Conservation (phyloP, 2,113 vertebrate species). For the human region GRCh38 chr5:118597001-118597500, state of each 20-base stretch:
- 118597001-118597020: neutral
- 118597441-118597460: slow-evolving; percentile 27
- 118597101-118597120: neutral
- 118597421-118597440: slow-evolving; percentile 15
- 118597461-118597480: slow-evolving; percentile 23
- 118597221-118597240: slow-evolving; percentile 46
- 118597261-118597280: slow-evolving; percentile 65
- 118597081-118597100: neutral
- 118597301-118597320: slow-evolving; percentile 35
- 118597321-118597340: slow-evolving; percentile 55
- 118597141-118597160: neutral
- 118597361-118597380: slow-evolving; percentile 53
- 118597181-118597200: slow-evolving; percentile 44
- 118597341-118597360: slow-evolving; percentile 34
- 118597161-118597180: slow-evolving; percentile 45
- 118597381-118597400: slow-evolving; percentile 36
- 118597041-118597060: neutral
- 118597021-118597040: neutral
- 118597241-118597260: slow-evolving; percentile 69
- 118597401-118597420: slow-evolving; percentile 52
- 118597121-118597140: neutral
- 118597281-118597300: slow-evolving; percentile 48
- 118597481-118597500: slow-evolving; percentile 40
- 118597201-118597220: slow-evolving; percentile 51
- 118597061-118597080: neutral